Evolutionary conservation across 2,888 invertebrate genomes (phyloP).

Genomic region (Calameuta pallipes): DNA sequence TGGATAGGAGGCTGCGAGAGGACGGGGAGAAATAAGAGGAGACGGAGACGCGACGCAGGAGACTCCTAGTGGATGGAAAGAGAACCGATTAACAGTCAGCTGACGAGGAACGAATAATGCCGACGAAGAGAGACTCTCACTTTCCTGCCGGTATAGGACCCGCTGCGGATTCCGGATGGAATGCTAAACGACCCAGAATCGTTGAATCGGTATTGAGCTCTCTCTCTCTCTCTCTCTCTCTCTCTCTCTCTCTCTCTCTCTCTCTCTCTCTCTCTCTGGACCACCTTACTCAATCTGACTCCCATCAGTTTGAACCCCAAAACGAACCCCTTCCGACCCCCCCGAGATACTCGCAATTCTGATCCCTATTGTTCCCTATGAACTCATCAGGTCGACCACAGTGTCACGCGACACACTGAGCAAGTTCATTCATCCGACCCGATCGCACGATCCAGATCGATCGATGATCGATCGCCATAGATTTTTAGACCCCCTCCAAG

Average conservation of each 20-base stretch:
- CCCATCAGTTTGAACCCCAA: not conserved
- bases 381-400: no score
- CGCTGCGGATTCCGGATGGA: constrained; percentile 41
- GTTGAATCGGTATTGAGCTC: constrained; percentile 46
- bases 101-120: constrained; percentile 49
- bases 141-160: constrained; percentile 42
- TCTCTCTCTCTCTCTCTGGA: not conserved
- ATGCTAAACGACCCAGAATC: constrained; percentile 53
- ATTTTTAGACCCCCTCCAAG: no score
- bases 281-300: not conserved
- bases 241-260: not conserved
- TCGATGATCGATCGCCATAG: no score
- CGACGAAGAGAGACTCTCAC: constrained; percentile 44
- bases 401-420: no score
- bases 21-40: constrained; percentile 10
- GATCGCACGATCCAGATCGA: no score
- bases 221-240: not conserved
- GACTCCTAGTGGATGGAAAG: constrained; percentile 12
- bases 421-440: no score
- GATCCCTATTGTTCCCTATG: no score
- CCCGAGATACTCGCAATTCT: no score
- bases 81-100: constrained; percentile 54
- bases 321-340: not conserved
- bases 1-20: constrained; percentile 34
- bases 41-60: constrained; percentile 13